Evolutionary conservation across 2,888 invertebrate species (phyloP).

Genomic region (Callyntrura sp.): DNA sequence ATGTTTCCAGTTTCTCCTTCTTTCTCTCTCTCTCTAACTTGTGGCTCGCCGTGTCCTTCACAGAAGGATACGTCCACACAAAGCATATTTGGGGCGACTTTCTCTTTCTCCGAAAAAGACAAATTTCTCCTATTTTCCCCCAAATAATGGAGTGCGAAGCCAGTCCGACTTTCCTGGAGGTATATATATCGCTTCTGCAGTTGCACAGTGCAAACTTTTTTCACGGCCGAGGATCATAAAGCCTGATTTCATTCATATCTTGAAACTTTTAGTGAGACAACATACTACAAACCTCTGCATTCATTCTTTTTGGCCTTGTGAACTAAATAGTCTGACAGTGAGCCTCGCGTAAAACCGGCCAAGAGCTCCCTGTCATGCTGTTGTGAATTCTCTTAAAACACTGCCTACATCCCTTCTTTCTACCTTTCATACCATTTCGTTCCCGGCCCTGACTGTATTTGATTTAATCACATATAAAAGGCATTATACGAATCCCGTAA

Average conservation of each 20-base stretch:
- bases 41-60: conserved; percentile 36
- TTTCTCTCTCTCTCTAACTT: conserved; percentile 6
- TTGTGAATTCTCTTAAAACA: conserved; percentile 24
- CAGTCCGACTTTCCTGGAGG: not conserved
- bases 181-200: not conserved
- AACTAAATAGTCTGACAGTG: conserved; percentile 22
- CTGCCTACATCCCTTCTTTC: not conserved
- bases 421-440: not conserved
- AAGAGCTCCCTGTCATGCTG: conserved; percentile 9
- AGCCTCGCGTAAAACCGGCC: too few relatives aligned
- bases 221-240: conserved; percentile 58
- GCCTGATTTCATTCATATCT: conserved; percentile 74
- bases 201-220: conserved; percentile 1
- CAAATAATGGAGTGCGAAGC: conserved; percentile 22
- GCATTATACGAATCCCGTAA: too few relatives aligned
- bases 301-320: conserved; percentile 49
- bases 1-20: not conserved
- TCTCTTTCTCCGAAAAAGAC: conserved; percentile 8
- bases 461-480: not conserved
- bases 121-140: not conserved
- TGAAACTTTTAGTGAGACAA: conserved; percentile 48
- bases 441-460: not conserved
- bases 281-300: too few relatives aligned
- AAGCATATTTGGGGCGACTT: too few relatives aligned
- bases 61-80: not conserved